Evolutionary conservation across 2,797 vertebrate genomes (phyloP).

Genomic region (Premnoplex brunnescens): DNA sequence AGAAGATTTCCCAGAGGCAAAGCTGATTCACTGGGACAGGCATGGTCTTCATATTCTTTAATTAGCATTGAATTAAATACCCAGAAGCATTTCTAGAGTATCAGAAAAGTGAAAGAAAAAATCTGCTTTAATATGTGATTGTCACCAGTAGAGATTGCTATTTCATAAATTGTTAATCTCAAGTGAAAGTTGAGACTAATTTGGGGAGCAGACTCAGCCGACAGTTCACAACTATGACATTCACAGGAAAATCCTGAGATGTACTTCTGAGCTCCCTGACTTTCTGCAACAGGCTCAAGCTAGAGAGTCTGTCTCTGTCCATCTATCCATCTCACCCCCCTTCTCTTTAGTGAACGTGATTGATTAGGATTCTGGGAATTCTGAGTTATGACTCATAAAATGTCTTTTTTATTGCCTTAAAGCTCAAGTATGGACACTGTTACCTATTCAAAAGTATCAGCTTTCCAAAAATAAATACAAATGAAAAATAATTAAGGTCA

Average conservation of each 20-base stretch:
- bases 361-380: neutral
- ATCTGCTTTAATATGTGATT: neutral
- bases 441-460: neutral
- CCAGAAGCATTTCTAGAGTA: neutral
- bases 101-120: neutral
- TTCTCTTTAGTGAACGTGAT: neutral
- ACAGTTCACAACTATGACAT: neutral
- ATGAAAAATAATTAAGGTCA: neutral
- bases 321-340: neutral
- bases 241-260: neutral
- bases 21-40: neutral
- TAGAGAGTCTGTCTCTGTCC: neutral
- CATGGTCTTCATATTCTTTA: neutral
- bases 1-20: neutral
- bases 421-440: neutral
- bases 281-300: neutral
- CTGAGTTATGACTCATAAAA: neutral
- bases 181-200: neutral
- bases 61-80: neutral
- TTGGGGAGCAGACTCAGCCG: neutral
- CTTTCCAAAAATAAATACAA: neutral
- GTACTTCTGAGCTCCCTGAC: neutral
- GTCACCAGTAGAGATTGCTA: neutral
- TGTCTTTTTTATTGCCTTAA: neutral
- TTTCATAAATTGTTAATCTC: neutral